Conservation (phyloP, 2,888 invertebrate species). For the Morpho helenor region DNA sequence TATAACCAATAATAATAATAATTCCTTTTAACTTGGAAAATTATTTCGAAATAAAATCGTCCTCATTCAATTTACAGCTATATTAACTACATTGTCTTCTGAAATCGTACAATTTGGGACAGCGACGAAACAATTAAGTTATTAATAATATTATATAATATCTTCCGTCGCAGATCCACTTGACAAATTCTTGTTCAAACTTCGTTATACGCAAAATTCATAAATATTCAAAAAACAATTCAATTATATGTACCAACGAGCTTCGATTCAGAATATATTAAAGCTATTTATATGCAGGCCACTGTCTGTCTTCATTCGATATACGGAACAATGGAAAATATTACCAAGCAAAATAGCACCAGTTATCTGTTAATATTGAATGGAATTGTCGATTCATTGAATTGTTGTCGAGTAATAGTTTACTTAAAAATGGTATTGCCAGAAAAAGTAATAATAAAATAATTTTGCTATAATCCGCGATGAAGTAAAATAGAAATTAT, state of each 20-base stretch:
- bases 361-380: too few species aligned
- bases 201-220: constrained; percentile 23
- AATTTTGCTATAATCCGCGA: too few species aligned
- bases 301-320: too few species aligned
- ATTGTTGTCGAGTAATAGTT: too few species aligned
- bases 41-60: neutral
- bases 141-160: constrained; percentile 1
- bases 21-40: too few species aligned
- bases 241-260: constrained; percentile 32
- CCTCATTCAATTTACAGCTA: neutral
- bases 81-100: neutral
- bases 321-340: too few species aligned
- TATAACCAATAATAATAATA: too few species aligned
- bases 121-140: neutral
- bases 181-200: constrained; percentile 8
- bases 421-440: too few species aligned
- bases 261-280: constrained; percentile 27
- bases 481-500: too few species aligned
- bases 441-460: too few species aligned
- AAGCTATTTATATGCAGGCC: constrained; percentile 6
- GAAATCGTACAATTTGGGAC: neutral
- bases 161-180: neutral
- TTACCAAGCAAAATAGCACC: too few species aligned
- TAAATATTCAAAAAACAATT: constrained; percentile 35
- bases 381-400: too few species aligned